Base-by-base conservation (phyloP, 2,113 vertebrate genomes). In the Menidia beryllina region DNA sequence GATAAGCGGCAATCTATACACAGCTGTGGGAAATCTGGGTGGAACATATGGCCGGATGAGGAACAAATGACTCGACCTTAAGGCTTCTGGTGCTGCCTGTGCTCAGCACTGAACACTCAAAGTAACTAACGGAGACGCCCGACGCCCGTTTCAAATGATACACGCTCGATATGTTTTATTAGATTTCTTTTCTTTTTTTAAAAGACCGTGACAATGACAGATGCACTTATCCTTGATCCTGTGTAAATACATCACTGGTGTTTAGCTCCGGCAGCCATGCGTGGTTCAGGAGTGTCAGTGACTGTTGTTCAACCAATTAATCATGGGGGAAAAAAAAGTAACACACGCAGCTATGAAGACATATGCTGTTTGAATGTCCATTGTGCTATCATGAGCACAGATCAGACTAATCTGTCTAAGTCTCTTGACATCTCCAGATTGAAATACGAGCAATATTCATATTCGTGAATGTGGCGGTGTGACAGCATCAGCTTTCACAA, bases 1-100 rank as follows among this genome's bases (percentile, higher is more conserved):
- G 67, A 84, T 68, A 58, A 84, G 66, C 59, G 54, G 20, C 10
- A 3, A 61, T 23, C 8, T 53, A 75, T 30, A 66, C 15, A 49
- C 41, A 68, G 43, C 48, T 30, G 26, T 36, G 4, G 21, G 57
- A 43, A 61, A 55, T 55, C 27, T 20, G 21, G 43, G 59, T 20
- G 20, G 21, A 52, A 38, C 20, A 51, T 25, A 38, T 36, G 30
- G 17, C 41, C 15, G 39, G 34, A 20, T n/a, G 15, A 54, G 11
- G 27, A 1, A 30, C 11, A 39, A 2, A 39, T 8, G 2, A 9
- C 13, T 8, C 13, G 19, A 68, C 38, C 48, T 57, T 57, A 49
- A 48, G 10, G 27, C 48, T n/a, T 56, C 45, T 11, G 15, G 27
- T 39, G 50, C 12, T 30, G 45, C 30, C 26, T 64, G 19, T 48